These are phyloP conservation scores for Drosophila sulfurigaster DNA, from an alignment of 1,140 invertebrate species.

Conservation along the genomic window DNA sequence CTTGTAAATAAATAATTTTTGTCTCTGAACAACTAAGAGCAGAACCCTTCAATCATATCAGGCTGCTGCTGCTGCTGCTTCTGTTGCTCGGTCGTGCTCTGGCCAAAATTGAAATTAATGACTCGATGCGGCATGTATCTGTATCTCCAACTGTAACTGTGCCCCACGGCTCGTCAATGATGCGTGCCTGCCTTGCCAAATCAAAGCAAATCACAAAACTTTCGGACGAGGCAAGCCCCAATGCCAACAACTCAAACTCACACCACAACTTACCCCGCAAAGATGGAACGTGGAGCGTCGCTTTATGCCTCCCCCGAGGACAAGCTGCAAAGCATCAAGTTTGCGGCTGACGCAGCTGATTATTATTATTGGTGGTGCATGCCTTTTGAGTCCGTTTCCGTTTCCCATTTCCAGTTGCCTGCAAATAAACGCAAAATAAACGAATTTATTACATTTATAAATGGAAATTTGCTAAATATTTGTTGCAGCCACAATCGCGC, in stretches of 20 bases:
- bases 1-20: conserved; percentile 78
- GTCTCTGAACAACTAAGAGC: conserved; percentile 41
- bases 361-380: conserved; percentile 38
- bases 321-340: conserved; percentile 1
- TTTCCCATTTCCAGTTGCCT: background rate
- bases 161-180: conserved; percentile 50
- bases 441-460: conserved; percentile 45
- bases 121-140: conserved; percentile 27
- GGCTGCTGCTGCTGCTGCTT: background rate
- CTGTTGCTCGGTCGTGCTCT: background rate
- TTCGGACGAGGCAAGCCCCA: background rate
- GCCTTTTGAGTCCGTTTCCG: conserved; percentile 1
- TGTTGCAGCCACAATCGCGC: conserved; percentile 16
- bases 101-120: conserved; percentile 80
- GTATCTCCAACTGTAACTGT: background rate
- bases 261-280: conserved; percentile 29
- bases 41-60: conserved; percentile 46
- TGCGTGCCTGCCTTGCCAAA: conserved; percentile 52
- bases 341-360: conserved; percentile 40
- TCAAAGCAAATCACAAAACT: conserved; percentile 54
- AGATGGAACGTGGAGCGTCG: conserved; percentile 11
- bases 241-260: background rate
- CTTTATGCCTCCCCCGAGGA: conserved; percentile 46
- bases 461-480: conserved; percentile 65
- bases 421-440: conserved; percentile 30